Evolutionary conservation across 2,113 vertebrate species (phyloP), one percentile per base, ranked within the genome.

Genomic region (Isurus oxyrinchus): DNA sequence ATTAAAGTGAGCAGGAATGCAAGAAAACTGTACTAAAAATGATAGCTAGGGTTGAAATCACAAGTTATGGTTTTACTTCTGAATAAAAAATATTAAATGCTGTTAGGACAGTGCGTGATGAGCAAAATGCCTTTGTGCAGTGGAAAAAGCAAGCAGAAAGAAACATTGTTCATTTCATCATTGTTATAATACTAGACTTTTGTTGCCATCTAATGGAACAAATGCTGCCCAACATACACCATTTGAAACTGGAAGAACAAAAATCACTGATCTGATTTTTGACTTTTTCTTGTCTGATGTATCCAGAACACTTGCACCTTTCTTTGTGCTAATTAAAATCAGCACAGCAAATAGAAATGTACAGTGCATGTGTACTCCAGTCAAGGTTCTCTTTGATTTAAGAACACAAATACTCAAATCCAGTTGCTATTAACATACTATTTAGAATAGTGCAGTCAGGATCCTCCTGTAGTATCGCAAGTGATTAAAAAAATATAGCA

Each of bases 191-290:
- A 97, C 98, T 98, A 98, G 99, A 98, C 99, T 98, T 99, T 98
- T 99, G 99, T 99, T 99, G 99, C 99, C 99, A 99, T 99, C 99
- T 99, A 99, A 99, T 99, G 99, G 99, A 99, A 98, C 98, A 97
- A 97, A 97, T 97, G 98, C 97, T 98, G 98, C 44, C 66, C 94
- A 72, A 72, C 94, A 95, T 49, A 55, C 8, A 35, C 23, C 66
- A 55, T 31, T 94, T 94, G 35, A 94, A 94, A 94, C 5, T 40
- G 90, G 0, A 63, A 63, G n/a, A 94, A 63, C 23, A 61, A 94
- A 63, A 61, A 91, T n/a, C 31, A 35, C 55, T 5, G 55, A 14
- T 31, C 16, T 40, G 59, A 94, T 94, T 35, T 94, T 7, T 63
- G 35, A 44, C 31, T 59, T 94, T 63, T 40, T 40, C 59, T 40